phyloP scores from a whole-genome alignment of 1,140 invertebrate genomes.

The Drosophila pruinosa region DNA sequence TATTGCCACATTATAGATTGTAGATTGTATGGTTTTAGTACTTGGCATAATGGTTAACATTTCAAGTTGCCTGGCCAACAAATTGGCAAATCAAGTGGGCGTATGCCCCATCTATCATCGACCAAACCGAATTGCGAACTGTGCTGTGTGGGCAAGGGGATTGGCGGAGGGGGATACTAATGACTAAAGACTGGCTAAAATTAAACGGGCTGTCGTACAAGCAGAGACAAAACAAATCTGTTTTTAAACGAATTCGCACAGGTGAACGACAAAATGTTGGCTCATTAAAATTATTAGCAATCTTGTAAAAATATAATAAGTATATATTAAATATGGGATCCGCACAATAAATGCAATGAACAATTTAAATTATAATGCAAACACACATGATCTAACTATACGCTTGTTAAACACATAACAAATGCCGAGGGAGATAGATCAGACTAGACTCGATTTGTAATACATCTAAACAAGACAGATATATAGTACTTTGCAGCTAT shows the following conservation, averaged over 20 bases:
- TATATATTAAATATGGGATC: background rate
- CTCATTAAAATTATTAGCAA: conserved; percentile 79
- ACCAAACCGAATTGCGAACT: background rate
- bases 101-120: conserved; percentile 4
- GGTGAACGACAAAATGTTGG: conserved; percentile 72
- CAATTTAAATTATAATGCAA: background rate
- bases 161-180: background rate
- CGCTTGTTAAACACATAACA: conserved; percentile 40
- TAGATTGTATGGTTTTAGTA: conserved; percentile 9
- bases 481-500: background rate
- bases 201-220: conserved; percentile 61
- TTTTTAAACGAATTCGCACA: conserved; percentile 78
- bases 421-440: conserved; percentile 32
- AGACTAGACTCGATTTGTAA: too few relatives aligned
- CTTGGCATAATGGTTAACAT: conserved; percentile 51
- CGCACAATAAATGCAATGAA: background rate
- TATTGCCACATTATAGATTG: conserved; percentile 18
- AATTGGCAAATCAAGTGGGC: conserved; percentile 46
- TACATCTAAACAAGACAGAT: background rate
- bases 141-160: background rate
- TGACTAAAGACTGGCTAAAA: conserved; percentile 54
- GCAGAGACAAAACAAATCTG: conserved; percentile 66
- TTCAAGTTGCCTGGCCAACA: conserved; percentile 18
- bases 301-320: conserved; percentile 22
- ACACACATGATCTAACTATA: conserved; percentile 24